Evolutionary conservation across 2,113 vertebrate genomes (phyloP).

Genomic region (Ammodytes dubius): DNA sequence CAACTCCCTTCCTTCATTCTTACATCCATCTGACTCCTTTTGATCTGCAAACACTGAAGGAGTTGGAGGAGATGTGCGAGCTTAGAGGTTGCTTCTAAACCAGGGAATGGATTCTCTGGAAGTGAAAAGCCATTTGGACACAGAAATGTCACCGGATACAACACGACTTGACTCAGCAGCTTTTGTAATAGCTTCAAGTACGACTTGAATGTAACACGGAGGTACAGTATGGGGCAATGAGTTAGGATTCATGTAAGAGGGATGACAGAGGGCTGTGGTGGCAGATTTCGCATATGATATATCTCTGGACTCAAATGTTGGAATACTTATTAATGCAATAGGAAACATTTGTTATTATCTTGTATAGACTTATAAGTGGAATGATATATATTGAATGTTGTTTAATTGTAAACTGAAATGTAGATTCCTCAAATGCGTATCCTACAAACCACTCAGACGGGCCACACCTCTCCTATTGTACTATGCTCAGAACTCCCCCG

Average conservation of each 20-base stretch:
- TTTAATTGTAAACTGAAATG: too few species aligned
- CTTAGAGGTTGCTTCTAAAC: slow-evolving; percentile 67
- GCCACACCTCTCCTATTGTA: too few species aligned
- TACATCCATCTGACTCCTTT: slow-evolving; percentile 37
- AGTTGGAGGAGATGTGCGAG: slow-evolving; percentile 39
- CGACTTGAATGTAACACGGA: slow-evolving; percentile 65
- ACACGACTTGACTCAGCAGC: slow-evolving; percentile 44
- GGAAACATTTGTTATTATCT: too few species aligned
- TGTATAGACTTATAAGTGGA: too few species aligned
- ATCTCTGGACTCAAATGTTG: too few species aligned
- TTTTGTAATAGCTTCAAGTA: slow-evolving; percentile 49
- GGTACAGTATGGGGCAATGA: slow-evolving; percentile 77
- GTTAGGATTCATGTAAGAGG: slow-evolving; percentile 75
- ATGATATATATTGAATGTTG: too few species aligned
- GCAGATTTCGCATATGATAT: too few species aligned
- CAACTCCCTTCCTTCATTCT: background rate
- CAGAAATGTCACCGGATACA: slow-evolving; percentile 48
- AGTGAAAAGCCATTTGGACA: slow-evolving; percentile 63
- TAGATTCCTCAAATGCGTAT: too few species aligned
- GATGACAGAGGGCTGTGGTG: slow-evolving; percentile 75
- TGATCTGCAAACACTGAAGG: slow-evolving; percentile 50
- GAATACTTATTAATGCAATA: too few species aligned
- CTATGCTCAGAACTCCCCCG: too few species aligned
- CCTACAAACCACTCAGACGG: too few species aligned
- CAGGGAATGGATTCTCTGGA: slow-evolving; percentile 66